Conservation (phyloP, 2,797 vertebrate species). For the Spheniscus humboldti region DNA sequence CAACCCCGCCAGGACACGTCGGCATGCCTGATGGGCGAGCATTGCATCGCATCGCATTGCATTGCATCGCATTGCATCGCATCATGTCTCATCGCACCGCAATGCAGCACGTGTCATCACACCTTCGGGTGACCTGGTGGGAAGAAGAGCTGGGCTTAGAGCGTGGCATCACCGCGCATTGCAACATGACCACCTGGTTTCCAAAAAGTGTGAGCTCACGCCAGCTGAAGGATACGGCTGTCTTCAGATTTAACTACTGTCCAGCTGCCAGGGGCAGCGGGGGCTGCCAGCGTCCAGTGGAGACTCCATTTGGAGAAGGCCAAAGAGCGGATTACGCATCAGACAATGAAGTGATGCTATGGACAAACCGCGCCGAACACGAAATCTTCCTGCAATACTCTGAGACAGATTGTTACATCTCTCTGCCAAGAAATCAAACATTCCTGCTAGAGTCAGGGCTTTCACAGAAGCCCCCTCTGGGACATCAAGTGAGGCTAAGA, state of each 20-base stretch:
- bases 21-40: not conserved
- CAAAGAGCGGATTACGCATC: not conserved
- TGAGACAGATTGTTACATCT: slow-evolving; percentile 10
- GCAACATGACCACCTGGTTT: not conserved
- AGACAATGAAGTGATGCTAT: not conserved
- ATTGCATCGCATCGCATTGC: accelerated
- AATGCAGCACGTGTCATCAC: accelerated
- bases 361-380: not conserved
- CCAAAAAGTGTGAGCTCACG: not conserved
- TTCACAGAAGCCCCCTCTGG: slow-evolving; percentile 45
- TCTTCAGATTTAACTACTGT: accelerated
- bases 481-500: slow-evolving; percentile 54
- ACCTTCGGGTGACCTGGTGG: not conserved
- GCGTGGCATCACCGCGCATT: accelerated
- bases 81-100: accelerated
- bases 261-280: accelerated
- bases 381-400: not conserved
- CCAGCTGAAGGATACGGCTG: not conserved
- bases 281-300: not conserved
- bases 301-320: not conserved
- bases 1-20: accelerated
- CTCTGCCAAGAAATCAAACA: slow-evolving; percentile 50
- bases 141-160: not conserved
- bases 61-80: accelerated
- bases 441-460: slow-evolving; percentile 42